Evolutionary conservation across 2,888 invertebrate species (phyloP).

Genomic region (Odontocerum albicorne): DNA sequence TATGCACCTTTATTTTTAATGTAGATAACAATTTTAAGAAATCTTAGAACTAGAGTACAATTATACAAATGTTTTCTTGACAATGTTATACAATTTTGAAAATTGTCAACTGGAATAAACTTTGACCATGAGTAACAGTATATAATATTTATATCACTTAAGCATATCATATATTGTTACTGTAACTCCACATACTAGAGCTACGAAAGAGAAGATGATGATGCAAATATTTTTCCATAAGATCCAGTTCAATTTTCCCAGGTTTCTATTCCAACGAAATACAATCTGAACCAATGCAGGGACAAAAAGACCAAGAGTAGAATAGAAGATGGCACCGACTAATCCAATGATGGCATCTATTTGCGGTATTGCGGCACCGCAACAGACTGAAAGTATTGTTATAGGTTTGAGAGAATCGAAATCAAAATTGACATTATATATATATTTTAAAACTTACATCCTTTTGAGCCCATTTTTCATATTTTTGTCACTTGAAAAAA

Average conservation of each 20-base stretch:
- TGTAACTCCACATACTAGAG: slow-evolving; percentile 66
- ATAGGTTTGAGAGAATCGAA: too few relatives aligned
- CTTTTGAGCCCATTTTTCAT: too few relatives aligned
- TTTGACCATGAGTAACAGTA: too few relatives aligned
- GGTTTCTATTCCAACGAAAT: slow-evolving; percentile 66
- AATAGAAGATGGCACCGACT: slow-evolving; percentile 64
- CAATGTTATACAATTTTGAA: too few relatives aligned
- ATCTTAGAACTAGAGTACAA: too few relatives aligned
- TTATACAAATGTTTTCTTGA: too few relatives aligned
- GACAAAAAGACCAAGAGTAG: slow-evolving; percentile 72
- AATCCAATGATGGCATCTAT: slow-evolving; percentile 55
- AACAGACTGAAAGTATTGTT: slow-evolving; percentile 46
- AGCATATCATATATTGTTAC: slow-evolving; percentile 44
- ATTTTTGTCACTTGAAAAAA: too few relatives aligned
- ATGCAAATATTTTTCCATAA: slow-evolving; percentile 67
- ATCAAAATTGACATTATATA: too few relatives aligned
- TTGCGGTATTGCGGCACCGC: slow-evolving; percentile 49
- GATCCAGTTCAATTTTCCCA: slow-evolving; percentile 69
- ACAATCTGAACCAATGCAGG: slow-evolving; percentile 74
- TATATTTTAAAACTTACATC: too few relatives aligned
- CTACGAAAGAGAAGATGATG: slow-evolving; percentile 63
- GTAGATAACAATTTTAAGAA: too few relatives aligned
- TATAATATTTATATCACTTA: too few relatives aligned
- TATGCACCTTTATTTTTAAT: neutral
- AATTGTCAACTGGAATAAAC: too few relatives aligned